These are phyloP conservation scores for Poicephalus gulielmi DNA, from an alignment of 2,113 vertebrate genomes.

Conservation along the genomic window DNA sequence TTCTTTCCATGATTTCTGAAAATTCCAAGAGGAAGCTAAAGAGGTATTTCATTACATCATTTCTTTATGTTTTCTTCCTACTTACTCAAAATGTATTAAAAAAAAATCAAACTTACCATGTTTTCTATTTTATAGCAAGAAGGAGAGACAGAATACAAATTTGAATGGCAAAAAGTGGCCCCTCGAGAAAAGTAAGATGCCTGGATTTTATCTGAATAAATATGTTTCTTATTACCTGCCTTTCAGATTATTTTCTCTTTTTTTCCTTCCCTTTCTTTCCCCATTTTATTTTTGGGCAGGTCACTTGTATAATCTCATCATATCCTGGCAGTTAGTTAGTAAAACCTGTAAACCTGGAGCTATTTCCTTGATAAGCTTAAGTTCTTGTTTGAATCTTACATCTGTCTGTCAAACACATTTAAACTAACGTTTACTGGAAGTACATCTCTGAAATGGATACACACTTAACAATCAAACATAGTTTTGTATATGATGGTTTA, in stretches of 20 bases:
- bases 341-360: background rate
- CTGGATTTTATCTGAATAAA: background rate
- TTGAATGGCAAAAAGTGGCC: conserved; percentile 98
- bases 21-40: conserved; percentile 87
- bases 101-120: background rate
- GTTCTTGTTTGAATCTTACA: background rate
- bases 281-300: background rate
- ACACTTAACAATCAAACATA: background rate
- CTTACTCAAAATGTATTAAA: background rate
- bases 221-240: background rate
- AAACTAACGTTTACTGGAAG: background rate
- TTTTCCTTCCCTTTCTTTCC: background rate
- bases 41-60: conserved; percentile 81
- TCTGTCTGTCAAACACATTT: background rate
- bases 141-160: conserved; percentile 94
- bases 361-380: background rate
- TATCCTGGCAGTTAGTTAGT: background rate
- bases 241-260: background rate
- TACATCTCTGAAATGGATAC: background rate
- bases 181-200: conserved; percentile 93
- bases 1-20: conserved; percentile 37
- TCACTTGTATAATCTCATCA: background rate
- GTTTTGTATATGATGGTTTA: background rate
- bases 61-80: conserved; percentile 22
- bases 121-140: conserved; percentile 78